Evolutionary conservation across 2,113 vertebrate genomes (phyloP), one percentile per base, ranked within the genome.

Genomic region (Chaetorhynchus papuensis): DNA sequence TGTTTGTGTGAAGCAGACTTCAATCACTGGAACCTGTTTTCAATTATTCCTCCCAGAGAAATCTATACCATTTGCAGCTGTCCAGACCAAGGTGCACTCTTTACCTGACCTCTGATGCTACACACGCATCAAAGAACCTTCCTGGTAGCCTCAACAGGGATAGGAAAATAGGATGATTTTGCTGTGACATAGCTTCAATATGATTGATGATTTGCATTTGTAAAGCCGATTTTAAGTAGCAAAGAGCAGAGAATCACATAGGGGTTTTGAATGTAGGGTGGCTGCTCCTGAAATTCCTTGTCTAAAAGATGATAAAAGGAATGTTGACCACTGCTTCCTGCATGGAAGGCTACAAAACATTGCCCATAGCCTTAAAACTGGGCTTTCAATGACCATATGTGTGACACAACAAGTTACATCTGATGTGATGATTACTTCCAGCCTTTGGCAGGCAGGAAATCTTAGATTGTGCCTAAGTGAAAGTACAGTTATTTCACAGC

Each of bases 181-280:
- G 75, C 26, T 42, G 41, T 63, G 61, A 33, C 19, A 28, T 10
- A 53, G 15, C 14, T 87, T 79, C 66, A 64, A 7, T 22, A 12
- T 57, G 41, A 85, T 13, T 33, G 60, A 47, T 41, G 4, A 11
- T 22, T 52, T 0, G 0, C 28, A 56, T 64, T 37, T 81, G 41
- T 60, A 49, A 78, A 86, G 11, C 19, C 84, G 61, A 39, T 1
- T 1, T 75, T 72, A 83, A 50, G 14, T 11, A 60, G 41, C 45
- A 82, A 93, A 92, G 37, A 76, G 10, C 9, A 27, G n/a, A 82
- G 28, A 63, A 76, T 61, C 59, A 60, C 14, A 49, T 5, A 8
- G 1, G 7, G 10, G 4, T 5, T 79, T 45, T 69, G 4, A 82
- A 50, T 49, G 9, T 35, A 42, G 26, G 10, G 15, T 37, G 4